Base-by-base conservation (phyloP, 2,888 invertebrate genomes). In the Caenorhabditis afra region DNA sequence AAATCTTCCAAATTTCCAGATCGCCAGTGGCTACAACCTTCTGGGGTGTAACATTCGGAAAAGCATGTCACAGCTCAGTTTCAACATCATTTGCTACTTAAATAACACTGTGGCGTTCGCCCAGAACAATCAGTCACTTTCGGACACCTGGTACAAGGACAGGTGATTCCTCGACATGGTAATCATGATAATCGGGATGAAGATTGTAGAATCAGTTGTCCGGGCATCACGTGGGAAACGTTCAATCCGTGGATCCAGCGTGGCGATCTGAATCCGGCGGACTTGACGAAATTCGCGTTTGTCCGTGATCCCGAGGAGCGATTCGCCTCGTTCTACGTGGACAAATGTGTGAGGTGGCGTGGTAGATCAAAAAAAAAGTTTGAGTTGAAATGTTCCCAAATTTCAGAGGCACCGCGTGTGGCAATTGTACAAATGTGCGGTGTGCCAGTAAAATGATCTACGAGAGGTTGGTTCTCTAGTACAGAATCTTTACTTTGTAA, bases 271-370 rank as follows among this genome's bases (percentile, higher is more conserved):
- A 44, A 20, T 50, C 44, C 45, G 35, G 16, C n/a, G 0, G 18
- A 73, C 11, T 16, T 64, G 12, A 62, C 67, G 3, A 61, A 62
- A 37, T 61, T 76, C 29, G 75, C 75, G 11, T 76, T 76, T 37
- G 23, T 76, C 16, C 47, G 76, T 18, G 14, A 76, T 52, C 76
- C 76, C 50, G 57, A 52, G 16, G 62, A 68, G 4, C 11, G 76
- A 64, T 76, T 76, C 44, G 61, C 55, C 5, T 76, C 76, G 16
- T 68, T 76, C 58, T 76, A 44, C 37, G n/a, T 76, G 35, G 68
- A 76, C 50, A 76, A 76, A 20, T 76, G 76, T 41, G 7, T 64
- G 37, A 49, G 52, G 76, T 76, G 29, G n/a, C n/a, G n/a, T n/a
- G n/a, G 35, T 35, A 22, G 16, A 16, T 29, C 23, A 14, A 57